phyloP scores from a whole-genome alignment of 1,140 invertebrate genomes.

The Drosophila elegans region DNA sequence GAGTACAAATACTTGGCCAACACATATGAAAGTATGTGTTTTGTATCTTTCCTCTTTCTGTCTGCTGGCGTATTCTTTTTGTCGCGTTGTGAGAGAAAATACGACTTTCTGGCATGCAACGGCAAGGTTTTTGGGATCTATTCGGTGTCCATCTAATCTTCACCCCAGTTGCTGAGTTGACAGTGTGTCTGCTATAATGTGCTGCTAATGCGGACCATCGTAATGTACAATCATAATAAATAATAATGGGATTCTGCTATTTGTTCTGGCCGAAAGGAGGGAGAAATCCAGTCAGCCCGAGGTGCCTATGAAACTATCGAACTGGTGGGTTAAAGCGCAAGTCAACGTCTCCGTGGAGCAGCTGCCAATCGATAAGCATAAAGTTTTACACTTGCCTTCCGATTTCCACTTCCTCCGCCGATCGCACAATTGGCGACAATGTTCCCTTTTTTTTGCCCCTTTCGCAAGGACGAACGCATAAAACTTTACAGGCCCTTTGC shows the following conservation, averaged over 20 bases:
- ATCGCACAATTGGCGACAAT: conserved; percentile 52
- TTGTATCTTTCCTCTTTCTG: neutral
- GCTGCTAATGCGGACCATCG: conserved; percentile 72
- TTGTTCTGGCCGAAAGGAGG: conserved; percentile 4
- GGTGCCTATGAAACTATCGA: conserved; percentile 32
- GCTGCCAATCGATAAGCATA: conserved; percentile 76
- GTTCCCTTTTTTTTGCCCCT: conserved; percentile 8
- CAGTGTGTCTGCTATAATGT: conserved; percentile 57
- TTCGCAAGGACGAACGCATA: conserved; percentile 52
- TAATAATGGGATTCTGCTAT: conserved; percentile 54
- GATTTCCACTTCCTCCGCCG: neutral
- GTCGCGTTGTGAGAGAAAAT: conserved; percentile 54
- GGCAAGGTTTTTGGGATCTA: conserved; percentile 12
- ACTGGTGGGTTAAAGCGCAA: conserved; percentile 47
- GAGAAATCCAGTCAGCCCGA: conserved; percentile 17
- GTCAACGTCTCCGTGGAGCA: conserved; percentile 36
- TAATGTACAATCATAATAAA: conserved; percentile 80
- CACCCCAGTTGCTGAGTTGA: conserved; percentile 41
- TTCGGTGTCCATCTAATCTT: conserved; percentile 1
- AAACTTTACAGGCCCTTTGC: conserved; percentile 73
- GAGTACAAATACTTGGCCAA: conserved; percentile 45
- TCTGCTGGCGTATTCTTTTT: conserved; percentile 9
- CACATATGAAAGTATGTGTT: conserved; percentile 48
- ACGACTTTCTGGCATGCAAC: conserved; percentile 71
- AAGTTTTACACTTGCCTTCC: conserved; percentile 56